A percentile compares a stretch with the other conserved stretches of the same genome.
These are phyloP conservation scores for Caradrina kadenii DNA, from an alignment of 2,888 invertebrate species.

Conservation along the genomic window DNA sequence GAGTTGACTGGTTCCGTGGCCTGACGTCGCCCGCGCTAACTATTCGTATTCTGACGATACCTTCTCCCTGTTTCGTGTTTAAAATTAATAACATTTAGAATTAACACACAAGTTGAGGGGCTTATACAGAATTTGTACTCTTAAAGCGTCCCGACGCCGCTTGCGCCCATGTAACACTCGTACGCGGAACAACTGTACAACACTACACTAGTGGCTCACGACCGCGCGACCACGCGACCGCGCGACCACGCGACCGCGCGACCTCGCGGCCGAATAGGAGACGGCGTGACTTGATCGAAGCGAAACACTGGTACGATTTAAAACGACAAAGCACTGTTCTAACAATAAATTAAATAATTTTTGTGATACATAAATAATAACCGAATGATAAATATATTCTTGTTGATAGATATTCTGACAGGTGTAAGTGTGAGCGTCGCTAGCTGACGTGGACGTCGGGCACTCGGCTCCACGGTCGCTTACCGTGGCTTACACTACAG, in stretches of 20 bases:
- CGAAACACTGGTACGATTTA: constrained; percentile 80
- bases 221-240: constrained; percentile 5
- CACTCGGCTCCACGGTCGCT: constrained; percentile 46
- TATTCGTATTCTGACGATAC: constrained; percentile 77
- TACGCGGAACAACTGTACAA: constrained; percentile 61
- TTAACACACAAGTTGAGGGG: constrained; percentile 89
- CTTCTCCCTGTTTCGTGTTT: constrained; percentile 83
- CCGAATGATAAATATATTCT: constrained; percentile 77
- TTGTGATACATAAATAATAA: constrained; percentile 82
- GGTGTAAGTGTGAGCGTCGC: constrained; percentile 72
- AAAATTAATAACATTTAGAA: constrained; percentile 84
- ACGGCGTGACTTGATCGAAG: constrained; percentile 75
- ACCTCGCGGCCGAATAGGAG: constrained; percentile 48
- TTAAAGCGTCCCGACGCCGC: constrained; percentile 88
- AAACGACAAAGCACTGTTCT: constrained; percentile 75
- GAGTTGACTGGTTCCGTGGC: constrained; percentile 79
- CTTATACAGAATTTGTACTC: constrained; percentile 94
- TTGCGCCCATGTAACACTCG: constrained; percentile 69
- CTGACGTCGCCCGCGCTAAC: constrained; percentile 79
- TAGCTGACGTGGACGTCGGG: constrained; percentile 64
- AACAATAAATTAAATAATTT: constrained; percentile 75
- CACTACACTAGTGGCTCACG: constrained; percentile 52
- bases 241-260: constrained; percentile 1
- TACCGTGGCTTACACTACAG: constrained; percentile 24
- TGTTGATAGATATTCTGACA: constrained; percentile 71